Base-by-base conservation (phyloP, 1,140 invertebrate species). In the Procambarus clarkii region DNA sequence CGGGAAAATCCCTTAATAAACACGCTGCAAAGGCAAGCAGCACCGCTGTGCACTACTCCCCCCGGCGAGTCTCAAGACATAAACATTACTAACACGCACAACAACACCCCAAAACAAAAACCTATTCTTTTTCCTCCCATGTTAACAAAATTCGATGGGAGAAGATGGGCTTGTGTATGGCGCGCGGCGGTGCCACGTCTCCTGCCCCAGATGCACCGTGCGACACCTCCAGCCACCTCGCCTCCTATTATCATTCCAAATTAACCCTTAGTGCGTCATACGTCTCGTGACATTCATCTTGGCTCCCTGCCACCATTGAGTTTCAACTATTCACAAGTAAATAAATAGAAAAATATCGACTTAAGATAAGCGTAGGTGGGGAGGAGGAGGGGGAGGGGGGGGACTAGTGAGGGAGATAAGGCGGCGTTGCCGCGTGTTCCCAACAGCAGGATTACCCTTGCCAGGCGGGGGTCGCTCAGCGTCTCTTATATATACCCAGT, bases 141-240 rank as follows among this genome's bases (percentile, higher is more conserved):
- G 18, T 60, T 82, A 13, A n/a, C 80, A 60, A 82, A 58, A 50
- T 82, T 58, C 24, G 50, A 82, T 50, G 80, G 74, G 24, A 87
- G 86, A 79, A 87, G n/a, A 78, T 87, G 48, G 58, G 76, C 86
- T 88, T 88, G 54, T 88, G 76, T 79, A 88, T 80, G 77, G 86
- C 48, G 24, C 13, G 58, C 86, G n/a, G 24, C 34, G 77, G 60
- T 88, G 86, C 86, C 86, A 80, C 50, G 45, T 88, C 24, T 34
- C 50, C 48, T n/a, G 13, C 34, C 45, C 18, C 69, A 8, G n/a
- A 86, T 64, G 21, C 60, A 18, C 54, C 0, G 13, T 58, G 54
- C 54, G 54, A 58, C 54, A 58, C 7, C 13, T 13, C 13, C 54
- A 34, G 34, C 34, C 34, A 34, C 34, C 34, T 34, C 34, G 34